These are phyloP conservation scores for Pseudomyrmex cubaensis DNA, from an alignment of 1,140 invertebrate species.

Conservation along the genomic window DNA sequence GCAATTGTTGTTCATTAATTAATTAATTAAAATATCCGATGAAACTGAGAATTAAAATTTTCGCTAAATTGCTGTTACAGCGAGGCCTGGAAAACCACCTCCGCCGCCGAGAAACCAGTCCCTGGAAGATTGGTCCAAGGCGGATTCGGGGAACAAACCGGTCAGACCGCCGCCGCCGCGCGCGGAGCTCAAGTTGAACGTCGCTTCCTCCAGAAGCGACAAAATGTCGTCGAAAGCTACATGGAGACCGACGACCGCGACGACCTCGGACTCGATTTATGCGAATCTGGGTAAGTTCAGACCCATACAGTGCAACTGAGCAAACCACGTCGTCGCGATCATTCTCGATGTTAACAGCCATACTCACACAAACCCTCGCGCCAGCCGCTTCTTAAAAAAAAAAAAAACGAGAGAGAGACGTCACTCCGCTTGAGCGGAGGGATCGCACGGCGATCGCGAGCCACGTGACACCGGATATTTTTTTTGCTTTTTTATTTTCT, in stretches of 20 bases:
- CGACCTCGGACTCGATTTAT: constrained; percentile 89
- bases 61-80: constrained; percentile 68
- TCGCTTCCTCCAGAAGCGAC: constrained; percentile 76
- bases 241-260: constrained; percentile 83
- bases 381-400: constrained; percentile 71
- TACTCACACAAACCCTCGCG: constrained; percentile 83
- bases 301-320: constrained; percentile 85
- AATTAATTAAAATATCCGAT: neutral
- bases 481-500: constrained; percentile 17
- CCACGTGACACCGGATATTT: constrained; percentile 60
- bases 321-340: constrained; percentile 64
- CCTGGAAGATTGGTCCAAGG: constrained; percentile 83
- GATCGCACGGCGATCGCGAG: constrained; percentile 39
- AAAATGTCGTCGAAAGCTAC: constrained; percentile 79
- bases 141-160: constrained; percentile 85
- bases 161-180: constrained; percentile 90
- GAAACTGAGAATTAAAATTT: no score
- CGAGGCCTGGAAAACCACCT: constrained; percentile 87
- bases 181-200: constrained; percentile 87
- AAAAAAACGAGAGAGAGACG: constrained; percentile 52
- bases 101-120: constrained; percentile 87
- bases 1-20: constrained; percentile 21
- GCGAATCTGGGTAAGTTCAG: constrained; percentile 90
- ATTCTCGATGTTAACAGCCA: constrained; percentile 80
- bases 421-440: constrained; percentile 39